These are phyloP conservation scores for Ibycter americanus DNA, from an alignment of 2,797 vertebrate genomes.

Conservation along the genomic window DNA sequence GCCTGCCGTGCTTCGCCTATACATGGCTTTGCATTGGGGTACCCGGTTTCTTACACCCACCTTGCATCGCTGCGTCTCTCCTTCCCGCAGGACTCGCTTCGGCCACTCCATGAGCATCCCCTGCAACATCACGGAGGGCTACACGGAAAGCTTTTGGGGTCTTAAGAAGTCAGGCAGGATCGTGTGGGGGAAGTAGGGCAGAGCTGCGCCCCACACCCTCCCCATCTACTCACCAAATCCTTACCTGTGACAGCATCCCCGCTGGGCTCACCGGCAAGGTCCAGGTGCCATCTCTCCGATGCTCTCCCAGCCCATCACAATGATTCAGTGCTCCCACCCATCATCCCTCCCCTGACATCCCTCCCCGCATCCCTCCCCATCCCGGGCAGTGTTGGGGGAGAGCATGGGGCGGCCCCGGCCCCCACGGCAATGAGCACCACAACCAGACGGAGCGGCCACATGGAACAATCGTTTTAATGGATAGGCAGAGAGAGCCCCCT, in stretches of 20 bases:
- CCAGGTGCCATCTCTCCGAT: rapidly evolving
- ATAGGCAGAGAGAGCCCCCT: conserved; percentile 78
- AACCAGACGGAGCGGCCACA: conserved; percentile 76
- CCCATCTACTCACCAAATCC: background rate
- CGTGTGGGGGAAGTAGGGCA: background rate
- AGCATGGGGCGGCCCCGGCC: background rate
- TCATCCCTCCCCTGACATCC: rapidly evolving
- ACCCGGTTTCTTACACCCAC: background rate
- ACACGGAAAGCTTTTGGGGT: rapidly evolving
- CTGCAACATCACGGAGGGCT: rapidly evolving
- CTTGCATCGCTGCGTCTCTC: rapidly evolving
- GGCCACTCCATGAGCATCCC: background rate
- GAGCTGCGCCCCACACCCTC: background rate
- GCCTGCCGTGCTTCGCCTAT: rapidly evolving
- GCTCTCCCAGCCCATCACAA: rapidly evolving
- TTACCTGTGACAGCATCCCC: background rate
- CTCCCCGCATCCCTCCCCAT: background rate
- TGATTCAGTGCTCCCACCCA: background rate
- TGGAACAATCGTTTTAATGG: conserved; percentile 81
- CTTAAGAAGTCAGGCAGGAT: rapidly evolving
- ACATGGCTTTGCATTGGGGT: rapidly evolving
- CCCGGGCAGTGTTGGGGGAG: background rate
- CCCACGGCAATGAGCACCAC: conserved; percentile 70
- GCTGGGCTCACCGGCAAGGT: rapidly evolving
- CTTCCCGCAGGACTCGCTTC: background rate